Base-by-base conservation (phyloP, 2,888 invertebrate genomes). In the Lochmaea crataegi region DNA sequence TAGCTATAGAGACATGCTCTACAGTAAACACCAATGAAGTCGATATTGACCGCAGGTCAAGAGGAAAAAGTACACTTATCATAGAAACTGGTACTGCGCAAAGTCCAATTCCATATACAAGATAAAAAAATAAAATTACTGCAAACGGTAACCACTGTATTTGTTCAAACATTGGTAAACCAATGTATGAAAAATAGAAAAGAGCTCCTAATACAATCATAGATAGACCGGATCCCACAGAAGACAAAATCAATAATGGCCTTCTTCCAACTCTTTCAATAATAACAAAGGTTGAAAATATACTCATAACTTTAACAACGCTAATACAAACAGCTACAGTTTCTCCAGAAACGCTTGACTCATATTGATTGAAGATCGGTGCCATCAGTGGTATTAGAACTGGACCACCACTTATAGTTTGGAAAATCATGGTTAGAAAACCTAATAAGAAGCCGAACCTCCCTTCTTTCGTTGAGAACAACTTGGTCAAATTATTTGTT, bases 351-450 rank as follows among this genome's bases (percentile, higher is more conserved):
- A 72, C 12, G n/a, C 16, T 58, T 14, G 61, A 45, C 14, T 32
- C 18, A 11, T 56, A 42, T 26, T 60, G 16, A 6, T 72, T 51
- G 14, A 72, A 68, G 9, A 72, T 57, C 7, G 72, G 64, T 7
- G 68, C 72, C 18, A 64, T 16, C n/a, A 72, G 32, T 16, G 72
- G 42, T 16, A 68, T 38, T n/a, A 72, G 10, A 42, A 41, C 56
- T 2, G 64, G 22, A 7, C 42, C 65, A 7, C 72, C 72, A 11
- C 68, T 64, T 2, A 26, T 14, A 9, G 32, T 14, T 42, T 68
- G 63, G 2, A 72, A n/a, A 12, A 68, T 9, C 41, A 64, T 57
- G 9, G 51, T 14, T 22, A 56, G 18, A 9, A 68, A 4, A 18
- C 48, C 45, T 16, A 73, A 42, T 7, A 73, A 7, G 1, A 68